Evolutionary conservation across 1,140 invertebrate species (phyloP), one percentile per base, ranked within the genome.

Genomic region (Lasaia peninsularis): DNA sequence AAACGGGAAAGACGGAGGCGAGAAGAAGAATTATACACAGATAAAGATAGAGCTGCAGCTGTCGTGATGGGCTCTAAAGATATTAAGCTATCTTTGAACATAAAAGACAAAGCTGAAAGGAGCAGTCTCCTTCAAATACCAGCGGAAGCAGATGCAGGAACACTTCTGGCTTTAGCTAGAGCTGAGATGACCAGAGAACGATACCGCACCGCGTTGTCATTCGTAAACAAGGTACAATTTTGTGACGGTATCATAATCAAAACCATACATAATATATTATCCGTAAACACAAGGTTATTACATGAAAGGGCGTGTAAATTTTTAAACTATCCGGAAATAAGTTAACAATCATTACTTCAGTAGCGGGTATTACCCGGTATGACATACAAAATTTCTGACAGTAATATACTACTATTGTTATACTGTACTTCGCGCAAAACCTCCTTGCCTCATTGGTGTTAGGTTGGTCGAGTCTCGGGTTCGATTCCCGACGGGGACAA

Each of bases 41-140:
- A 97, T 78, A 97, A 97, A 73, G 96, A 97, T 78, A 86, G 96
- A 8, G 96, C 96, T 0, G 96, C 96, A 0, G 96, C 96, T 1
- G 96, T 97, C 4, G 95, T 95, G 66, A 92, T 96, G 91, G 95
- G 95, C 0, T 93, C 90, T 60, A 89, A 93, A 48, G 96, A 97
- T 75, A 97, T 97, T 32, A 97, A 97, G 71, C 93, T 94, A 60
- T 95, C 94, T 18, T 84, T 97, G 51, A 95, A 93, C 72, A 91
- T 95, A 58, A 97, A 97, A 71, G 91, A 94, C 55, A 92, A 93
- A 54, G 93, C 95, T 60, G 95, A 97, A 72, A 91, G 95, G 14
- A 95, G 92, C 60, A 92, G 91, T 58, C 92, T 92, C 0, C 73
- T 96, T 31, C 91, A 94, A 57, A 92, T 96, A 37, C 94, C 95